phyloP scores from a whole-genome alignment of 2,113 vertebrate species.

The Crotalus horridus region DNA sequence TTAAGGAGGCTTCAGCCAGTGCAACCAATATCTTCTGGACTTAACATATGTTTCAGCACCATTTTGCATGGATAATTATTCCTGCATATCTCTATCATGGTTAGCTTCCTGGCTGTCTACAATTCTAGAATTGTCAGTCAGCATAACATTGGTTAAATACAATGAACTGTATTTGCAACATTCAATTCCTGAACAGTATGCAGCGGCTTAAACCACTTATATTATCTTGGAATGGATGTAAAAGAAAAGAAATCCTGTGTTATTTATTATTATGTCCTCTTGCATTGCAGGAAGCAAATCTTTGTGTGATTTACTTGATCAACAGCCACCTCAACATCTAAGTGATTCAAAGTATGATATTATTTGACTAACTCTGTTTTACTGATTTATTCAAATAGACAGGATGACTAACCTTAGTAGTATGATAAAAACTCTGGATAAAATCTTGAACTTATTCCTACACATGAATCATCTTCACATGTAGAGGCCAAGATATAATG shows the following conservation, averaged over 20 bases:
- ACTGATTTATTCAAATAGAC: accelerated
- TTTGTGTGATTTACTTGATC: not conserved
- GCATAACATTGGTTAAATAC: not conserved
- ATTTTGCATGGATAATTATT: not conserved
- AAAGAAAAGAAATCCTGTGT: not conserved
- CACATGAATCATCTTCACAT: not conserved
- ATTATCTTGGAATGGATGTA: accelerated
- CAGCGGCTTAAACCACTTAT: accelerated
- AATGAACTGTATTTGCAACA: not conserved
- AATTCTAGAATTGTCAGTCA: not conserved
- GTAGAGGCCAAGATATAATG: not conserved
- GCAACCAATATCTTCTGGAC: not conserved
- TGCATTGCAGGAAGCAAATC: not conserved
- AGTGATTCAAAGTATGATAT: not conserved
- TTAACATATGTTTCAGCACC: not conserved
- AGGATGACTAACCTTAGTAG: not conserved
- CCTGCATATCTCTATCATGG: not conserved
- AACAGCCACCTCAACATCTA: not conserved
- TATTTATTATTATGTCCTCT: not conserved
- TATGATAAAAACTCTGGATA: not conserved
- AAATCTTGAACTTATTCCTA: not conserved
- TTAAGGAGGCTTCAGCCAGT: not conserved
- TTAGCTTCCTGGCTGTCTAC: not conserved
- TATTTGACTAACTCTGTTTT: not conserved
- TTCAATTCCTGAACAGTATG: not conserved